Percentiles rank a stretch among this genome's conserved stretches.
Conservation (phyloP, 2,113 vertebrate species). For the Pan paniscus region DNA sequence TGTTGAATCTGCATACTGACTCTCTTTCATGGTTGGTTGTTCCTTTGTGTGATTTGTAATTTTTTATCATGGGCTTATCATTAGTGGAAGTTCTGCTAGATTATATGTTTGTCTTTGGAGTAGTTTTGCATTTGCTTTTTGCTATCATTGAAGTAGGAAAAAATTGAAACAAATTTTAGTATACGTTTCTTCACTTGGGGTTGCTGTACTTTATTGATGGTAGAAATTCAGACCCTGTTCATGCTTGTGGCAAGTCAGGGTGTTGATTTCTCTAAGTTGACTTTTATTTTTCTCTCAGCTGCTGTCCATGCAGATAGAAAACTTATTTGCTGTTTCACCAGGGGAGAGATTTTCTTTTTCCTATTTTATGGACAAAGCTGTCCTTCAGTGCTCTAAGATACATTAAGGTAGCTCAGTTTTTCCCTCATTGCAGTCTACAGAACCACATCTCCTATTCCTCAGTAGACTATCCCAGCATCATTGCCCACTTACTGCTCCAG, state of each 20-base stretch:
- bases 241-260: background rate
- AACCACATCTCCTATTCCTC: background rate
- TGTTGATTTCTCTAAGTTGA: background rate
- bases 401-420: background rate
- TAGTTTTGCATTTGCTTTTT: constrained; percentile 18
- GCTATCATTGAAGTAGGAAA: background rate
- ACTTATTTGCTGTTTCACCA: background rate
- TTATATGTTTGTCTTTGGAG: background rate
- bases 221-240: background rate
- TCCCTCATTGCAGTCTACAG: background rate
- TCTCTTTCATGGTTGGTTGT: background rate
- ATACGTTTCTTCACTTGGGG: background rate
- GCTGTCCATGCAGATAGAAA: background rate
- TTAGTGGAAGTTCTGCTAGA: background rate
- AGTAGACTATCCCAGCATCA: background rate
- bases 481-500: background rate
- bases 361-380: background rate
- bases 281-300: background rate
- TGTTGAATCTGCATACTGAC: background rate
- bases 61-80: background rate
- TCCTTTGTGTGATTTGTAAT: background rate
- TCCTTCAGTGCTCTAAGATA: background rate
- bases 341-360: background rate
- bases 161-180: background rate
- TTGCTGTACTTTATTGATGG: background rate